These are phyloP conservation scores for Drosophila grimshawi DNA, from an alignment of 1,140 invertebrate genomes.

Conservation along the genomic window DNA sequence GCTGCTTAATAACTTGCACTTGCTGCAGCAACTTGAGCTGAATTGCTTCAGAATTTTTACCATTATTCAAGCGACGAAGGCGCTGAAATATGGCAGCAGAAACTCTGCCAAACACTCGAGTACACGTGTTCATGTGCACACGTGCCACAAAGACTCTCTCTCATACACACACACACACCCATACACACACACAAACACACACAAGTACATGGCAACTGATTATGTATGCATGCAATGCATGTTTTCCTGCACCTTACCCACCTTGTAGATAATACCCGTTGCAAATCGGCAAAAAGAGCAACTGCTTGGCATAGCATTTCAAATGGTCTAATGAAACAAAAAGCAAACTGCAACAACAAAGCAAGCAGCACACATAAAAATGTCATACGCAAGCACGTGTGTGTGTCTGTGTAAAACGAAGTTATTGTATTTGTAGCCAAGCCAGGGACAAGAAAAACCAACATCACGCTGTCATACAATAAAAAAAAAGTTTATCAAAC, in stretches of 20 bases:
- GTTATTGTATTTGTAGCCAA: not conserved
- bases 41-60: slow-evolving; percentile 64
- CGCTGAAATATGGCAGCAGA: slow-evolving; percentile 34
- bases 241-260: not conserved
- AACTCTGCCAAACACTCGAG: slow-evolving; percentile 1
- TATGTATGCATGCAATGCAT: slow-evolving; percentile 54
- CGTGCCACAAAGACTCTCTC: not conserved
- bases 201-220: slow-evolving; percentile 40
- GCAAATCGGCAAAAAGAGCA: slow-evolving; percentile 65
- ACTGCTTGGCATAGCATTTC: slow-evolving; percentile 74
- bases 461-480: not conserved
- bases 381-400: slow-evolving; percentile 30
- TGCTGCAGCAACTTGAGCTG: slow-evolving; percentile 33
- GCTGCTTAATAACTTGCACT: slow-evolving; percentile 29
- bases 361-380: slow-evolving; percentile 33
- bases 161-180: not conserved
- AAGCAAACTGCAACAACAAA: slow-evolving; percentile 41
- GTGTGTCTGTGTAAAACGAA: slow-evolving; percentile 3
- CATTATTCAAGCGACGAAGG: slow-evolving; percentile 17
- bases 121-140: slow-evolving; percentile 6
- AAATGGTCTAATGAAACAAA: slow-evolving; percentile 75
- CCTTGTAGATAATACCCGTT: slow-evolving; percentile 2
- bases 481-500: not conserved
- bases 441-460: not conserved
- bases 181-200: not conserved